Conservation (phyloP, 2,113 vertebrate genomes). For the Hyaena hyaena region DNA sequence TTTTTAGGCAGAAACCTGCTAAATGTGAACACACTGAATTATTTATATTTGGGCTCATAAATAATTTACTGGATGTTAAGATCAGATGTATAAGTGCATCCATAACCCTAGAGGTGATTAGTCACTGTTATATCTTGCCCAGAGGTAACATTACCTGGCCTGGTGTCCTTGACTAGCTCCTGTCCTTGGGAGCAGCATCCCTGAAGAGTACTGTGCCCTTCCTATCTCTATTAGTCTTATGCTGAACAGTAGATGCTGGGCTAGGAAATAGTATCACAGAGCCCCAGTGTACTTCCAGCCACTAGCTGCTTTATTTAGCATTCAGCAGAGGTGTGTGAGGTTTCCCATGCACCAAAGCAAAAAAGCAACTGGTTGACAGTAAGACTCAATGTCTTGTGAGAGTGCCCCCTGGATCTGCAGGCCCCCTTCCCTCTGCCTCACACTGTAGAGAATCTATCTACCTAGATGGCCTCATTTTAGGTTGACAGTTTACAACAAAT, state of each 20-base stretch:
- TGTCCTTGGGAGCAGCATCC: constrained; percentile 62
- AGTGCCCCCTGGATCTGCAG: not conserved
- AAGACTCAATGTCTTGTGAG: not conserved
- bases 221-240: not conserved
- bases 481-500: not conserved
- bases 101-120: constrained; percentile 76
- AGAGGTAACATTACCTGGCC: constrained; percentile 76
- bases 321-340: not conserved
- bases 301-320: not conserved
- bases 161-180: constrained; percentile 67
- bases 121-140: constrained; percentile 69
- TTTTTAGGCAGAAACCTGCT: constrained; percentile 79
- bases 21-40: constrained; percentile 80
- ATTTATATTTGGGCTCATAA: constrained; percentile 84
- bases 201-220: not conserved
- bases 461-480: not conserved
- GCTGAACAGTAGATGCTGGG: not conserved
- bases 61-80: constrained; percentile 82
- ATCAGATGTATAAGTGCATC: constrained; percentile 82
- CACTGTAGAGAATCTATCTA: not conserved
- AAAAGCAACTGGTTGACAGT: not conserved
- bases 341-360: not conserved
- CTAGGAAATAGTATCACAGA: not conserved
- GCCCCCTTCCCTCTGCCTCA: not conserved
- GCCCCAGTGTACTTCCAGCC: not conserved